phyloP scores from a whole-genome alignment of 2,113 vertebrate species.

The Pluvianellus socialis region DNA sequence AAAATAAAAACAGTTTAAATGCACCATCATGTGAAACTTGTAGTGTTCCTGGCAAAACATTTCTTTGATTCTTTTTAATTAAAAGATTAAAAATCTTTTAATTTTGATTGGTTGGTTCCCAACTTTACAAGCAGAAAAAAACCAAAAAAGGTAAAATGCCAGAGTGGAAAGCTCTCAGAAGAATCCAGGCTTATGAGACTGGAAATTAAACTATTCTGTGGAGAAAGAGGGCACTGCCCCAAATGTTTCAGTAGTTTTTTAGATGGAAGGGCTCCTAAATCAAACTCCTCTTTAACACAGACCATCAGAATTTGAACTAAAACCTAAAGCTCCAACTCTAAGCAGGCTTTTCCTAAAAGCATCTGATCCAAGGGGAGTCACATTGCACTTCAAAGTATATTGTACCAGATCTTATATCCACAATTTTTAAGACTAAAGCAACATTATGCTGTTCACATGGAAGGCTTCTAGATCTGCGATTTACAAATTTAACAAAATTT shows the following conservation, averaged over 20 bases:
- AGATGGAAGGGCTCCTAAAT: not conserved
- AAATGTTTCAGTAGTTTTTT: not conserved
- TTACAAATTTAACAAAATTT: not conserved
- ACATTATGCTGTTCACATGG: rapidly evolving
- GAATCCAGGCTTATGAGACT: not conserved
- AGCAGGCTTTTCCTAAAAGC: not conserved
- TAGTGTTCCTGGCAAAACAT: not conserved
- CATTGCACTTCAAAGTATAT: not conserved
- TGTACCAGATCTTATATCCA: not conserved
- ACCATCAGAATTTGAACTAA: not conserved
- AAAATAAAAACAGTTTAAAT: not conserved
- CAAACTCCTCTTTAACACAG: not conserved
- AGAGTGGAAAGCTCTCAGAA: not conserved
- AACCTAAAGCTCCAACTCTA: not conserved
- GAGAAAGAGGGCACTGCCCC: not conserved
- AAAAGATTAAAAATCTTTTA: too few species aligned
- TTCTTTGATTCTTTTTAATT: too few species aligned
- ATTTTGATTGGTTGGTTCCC: not conserved
- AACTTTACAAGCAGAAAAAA: not conserved
- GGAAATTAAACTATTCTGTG: not conserved
- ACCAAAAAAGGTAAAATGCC: not conserved
- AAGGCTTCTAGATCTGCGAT: not conserved
- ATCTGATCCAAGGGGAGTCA: not conserved
- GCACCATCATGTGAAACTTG: not conserved
- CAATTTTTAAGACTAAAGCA: not conserved